phyloP scores from a whole-genome alignment of 2,797 vertebrate genomes.

The Brachyrhaphis roseni region DNA sequence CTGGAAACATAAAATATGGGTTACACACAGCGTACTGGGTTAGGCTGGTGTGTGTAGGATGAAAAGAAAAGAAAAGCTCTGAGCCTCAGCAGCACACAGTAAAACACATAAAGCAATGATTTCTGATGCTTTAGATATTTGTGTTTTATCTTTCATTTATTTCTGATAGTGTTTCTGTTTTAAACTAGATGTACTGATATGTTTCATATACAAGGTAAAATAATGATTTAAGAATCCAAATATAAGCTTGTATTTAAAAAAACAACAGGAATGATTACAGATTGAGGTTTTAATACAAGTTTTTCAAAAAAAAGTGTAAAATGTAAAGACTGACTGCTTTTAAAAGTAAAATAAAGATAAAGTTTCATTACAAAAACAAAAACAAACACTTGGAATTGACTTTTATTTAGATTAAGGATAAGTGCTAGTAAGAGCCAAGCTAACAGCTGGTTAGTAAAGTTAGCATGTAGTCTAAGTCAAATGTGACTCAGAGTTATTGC shows the following conservation, averaged over 20 bases:
- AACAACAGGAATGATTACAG: not conserved
- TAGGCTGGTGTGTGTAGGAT: slow-evolving; percentile 1
- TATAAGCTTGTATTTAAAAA: not conserved
- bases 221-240: not conserved
- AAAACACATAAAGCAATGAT: not conserved
- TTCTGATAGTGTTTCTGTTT: not conserved
- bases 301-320: not conserved
- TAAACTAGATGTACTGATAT: not conserved
- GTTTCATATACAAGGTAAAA: not conserved
- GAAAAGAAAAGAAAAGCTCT: slow-evolving; percentile 8
- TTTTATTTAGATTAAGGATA: not conserved
- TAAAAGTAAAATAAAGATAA: not conserved
- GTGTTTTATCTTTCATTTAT: not conserved
- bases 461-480: not conserved
- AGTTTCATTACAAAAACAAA: not conserved
- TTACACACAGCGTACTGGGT: slow-evolving; percentile 5
- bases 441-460: not conserved
- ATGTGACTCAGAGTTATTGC: not conserved
- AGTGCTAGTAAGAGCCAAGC: not conserved
- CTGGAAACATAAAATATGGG: slow-evolving; percentile 23
- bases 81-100: not conserved
- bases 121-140: not conserved
- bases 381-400: not conserved
- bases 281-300: not conserved
- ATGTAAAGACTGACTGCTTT: not conserved